Evolutionary conservation across 2,888 invertebrate species (phyloP), one percentile per base, ranked within the genome.

Genomic region (Macaria notata): DNA sequence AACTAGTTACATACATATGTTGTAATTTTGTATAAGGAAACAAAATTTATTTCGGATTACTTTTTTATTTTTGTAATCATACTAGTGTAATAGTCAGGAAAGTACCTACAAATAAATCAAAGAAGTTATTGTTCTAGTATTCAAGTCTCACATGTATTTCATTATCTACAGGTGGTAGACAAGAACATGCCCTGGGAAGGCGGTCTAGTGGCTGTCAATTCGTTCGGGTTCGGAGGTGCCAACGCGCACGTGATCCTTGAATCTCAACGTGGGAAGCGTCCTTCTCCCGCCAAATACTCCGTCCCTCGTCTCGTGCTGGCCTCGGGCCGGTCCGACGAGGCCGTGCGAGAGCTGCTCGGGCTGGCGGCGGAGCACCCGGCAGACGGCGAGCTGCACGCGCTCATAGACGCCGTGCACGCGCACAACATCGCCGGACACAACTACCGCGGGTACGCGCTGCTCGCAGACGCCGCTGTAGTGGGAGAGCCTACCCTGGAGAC

Each of bases 191-290:
- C 95, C 31, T 98, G 97, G 96, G 94, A 95, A 54, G 98, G 98
- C 49, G 98, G 98, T n/a, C 93, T 97, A 59, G 95, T 97, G 51
- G 98, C 96, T 30, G 87, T 99, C 36, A 99, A 99, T 91, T 98
- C 98, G 6, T 99, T 99, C 85, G 99, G 99, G 19, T 99, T 99
- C 88, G 99, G 99, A 62, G 99, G 99, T 54, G 97, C 98, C 45
- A 98, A 98, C 86, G 98, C 97, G n/a, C 98, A 98, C 86, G 88
- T 97, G 0, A 93, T 98, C 68, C 92, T 98, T 9, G 94, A 95
- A 78, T 96, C 97, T 4, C 95, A 96, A 81, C 93, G 95, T 0
- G 72, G 77, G 64, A 67, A 59, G 63, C 95, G 95, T 50, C 57
- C 94, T 95, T 76, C 94, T 45, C 38, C 48, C n/a, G 46, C 39